Evolutionary conservation across 2,113 vertebrate genomes (phyloP), one percentile per base, ranked within the genome.

Genomic region (Rhizomys pruinosus): DNA sequence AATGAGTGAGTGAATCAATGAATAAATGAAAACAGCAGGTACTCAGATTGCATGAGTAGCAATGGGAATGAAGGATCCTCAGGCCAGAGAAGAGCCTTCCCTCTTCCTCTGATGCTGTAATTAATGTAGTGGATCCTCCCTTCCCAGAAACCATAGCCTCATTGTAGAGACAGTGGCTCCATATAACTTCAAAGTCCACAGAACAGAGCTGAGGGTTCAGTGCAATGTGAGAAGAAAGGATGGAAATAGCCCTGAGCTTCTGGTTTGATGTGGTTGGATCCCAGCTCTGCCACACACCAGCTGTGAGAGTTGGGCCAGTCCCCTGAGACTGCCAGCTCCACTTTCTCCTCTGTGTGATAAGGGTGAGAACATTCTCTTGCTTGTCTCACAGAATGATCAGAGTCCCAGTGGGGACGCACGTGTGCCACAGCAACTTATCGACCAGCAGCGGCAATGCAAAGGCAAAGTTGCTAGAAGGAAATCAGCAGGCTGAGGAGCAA

Each of bases 221-320:
- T 4, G 1, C 0, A 29, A 13, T 79, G 23, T 9, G 42, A 93
- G 22, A 39, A 57, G 13, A 74, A 74, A n/a, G 22, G 32, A 3
- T 39, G 15, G 29, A 47, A 47, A n/a, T 5, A 39, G 1, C 5
- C 42, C n/a, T 5, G 23, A 20, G 17, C 25, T 89, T 71, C 71
- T 11, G n/a, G 61, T 0, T 59, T 32, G 44, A 37, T 1, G 16
- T 3, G 2, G 39, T 11, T 76, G 44, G 22, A 66, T 27, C 37
- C 32, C 61, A 11, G 29, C 2, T 63, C 29, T 25, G 29, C 42
- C 7, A 13, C 2, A 0, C 0, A 7, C 63, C 23, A 16, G 25
- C 66, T 47, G 5, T 32, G 52, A 61, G 22, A 63, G 4, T 59
- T 4, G 3, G 37, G 23, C 42, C 32, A 22, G 20, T 19, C 52